Conservation (phyloP, 2,888 invertebrate species). For the Galeruca laticollis region DNA sequence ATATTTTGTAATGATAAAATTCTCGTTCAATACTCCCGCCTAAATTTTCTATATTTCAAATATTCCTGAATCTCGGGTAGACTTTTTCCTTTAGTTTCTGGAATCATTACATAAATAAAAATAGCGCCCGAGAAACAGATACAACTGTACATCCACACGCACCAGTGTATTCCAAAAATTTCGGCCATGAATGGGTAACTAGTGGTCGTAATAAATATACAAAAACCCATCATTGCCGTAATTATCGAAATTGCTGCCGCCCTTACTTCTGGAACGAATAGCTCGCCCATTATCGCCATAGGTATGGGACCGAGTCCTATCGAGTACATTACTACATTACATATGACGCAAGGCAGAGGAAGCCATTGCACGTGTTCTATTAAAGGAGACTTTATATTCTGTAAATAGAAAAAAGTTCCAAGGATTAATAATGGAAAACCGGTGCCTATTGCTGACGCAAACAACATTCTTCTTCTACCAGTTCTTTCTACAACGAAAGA, state of each 20-base stretch:
- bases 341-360: constrained; percentile 20
- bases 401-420: constrained; percentile 72
- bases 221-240: constrained; percentile 15
- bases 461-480: constrained; percentile 77
- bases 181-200: constrained; percentile 25
- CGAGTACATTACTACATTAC: constrained; percentile 26
- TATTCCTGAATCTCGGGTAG: constrained; percentile 23
- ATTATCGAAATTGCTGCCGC: constrained; percentile 14
- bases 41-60: constrained; percentile 12
- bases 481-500: constrained; percentile 80
- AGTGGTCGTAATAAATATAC: constrained; percentile 24
- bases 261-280: constrained; percentile 14
- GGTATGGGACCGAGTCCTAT: constrained; percentile 24
- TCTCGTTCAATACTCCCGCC: too few species aligned
- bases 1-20: too few species aligned
- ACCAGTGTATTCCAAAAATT: constrained; percentile 26
- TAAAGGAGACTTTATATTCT: neutral
- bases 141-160: constrained; percentile 22
- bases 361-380: constrained; percentile 14
- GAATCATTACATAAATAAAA: constrained; percentile 27
- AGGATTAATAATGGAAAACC: constrained; percentile 71
- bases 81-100: constrained; percentile 31
- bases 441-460: constrained; percentile 76
- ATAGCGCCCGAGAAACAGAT: constrained; percentile 19
- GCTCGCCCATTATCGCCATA: constrained; percentile 25